Percentiles rank a stretch among this genome's conserved stretches.
Evolutionary conservation across 2,888 invertebrate species (phyloP).

Genomic region (Eudasyphora cyanicolor): DNA sequence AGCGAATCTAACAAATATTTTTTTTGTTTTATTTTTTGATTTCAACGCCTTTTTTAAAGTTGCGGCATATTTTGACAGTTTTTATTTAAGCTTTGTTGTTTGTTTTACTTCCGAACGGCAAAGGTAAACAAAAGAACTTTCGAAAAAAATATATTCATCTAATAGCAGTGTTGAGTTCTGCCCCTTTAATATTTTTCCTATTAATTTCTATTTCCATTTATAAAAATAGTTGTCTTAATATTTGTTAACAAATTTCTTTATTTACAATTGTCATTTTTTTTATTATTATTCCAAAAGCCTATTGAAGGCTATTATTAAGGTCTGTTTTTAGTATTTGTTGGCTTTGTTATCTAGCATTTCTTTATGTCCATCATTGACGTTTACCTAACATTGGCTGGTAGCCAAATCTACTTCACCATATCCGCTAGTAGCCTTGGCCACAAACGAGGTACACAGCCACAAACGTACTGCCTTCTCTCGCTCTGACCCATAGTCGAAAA

Average conservation of each 20-base stretch:
- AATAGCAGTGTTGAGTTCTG: neutral
- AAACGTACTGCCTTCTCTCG: neutral
- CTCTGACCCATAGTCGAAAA: too few species aligned
- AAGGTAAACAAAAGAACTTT: constrained; percentile 38
- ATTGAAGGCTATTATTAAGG: neutral
- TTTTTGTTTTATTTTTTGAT: too few species aligned
- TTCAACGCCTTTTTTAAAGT: too few species aligned
- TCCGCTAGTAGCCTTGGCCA: constrained; percentile 17
- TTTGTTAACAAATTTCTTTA: neutral
- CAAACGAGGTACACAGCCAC: neutral
- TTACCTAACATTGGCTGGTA: neutral
- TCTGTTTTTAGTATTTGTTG: neutral
- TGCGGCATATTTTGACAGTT: constrained; percentile 32
- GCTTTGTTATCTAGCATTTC: neutral
- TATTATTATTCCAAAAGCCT: too few species aligned
- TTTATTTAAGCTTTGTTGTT: constrained; percentile 32
- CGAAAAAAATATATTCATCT: constrained; percentile 33
- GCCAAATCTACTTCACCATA: neutral
- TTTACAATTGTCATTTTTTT: constrained; percentile 12
- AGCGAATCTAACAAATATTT: neutral
- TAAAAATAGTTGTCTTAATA: constrained; percentile 2
- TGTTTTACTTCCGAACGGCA: neutral
- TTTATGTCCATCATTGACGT: neutral
- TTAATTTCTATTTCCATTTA: neutral
- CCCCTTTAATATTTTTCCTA: neutral